These are phyloP conservation scores for Anguilla megastoma DNA, from an alignment of 2,797 vertebrate genomes.

Conservation along the genomic window DNA sequence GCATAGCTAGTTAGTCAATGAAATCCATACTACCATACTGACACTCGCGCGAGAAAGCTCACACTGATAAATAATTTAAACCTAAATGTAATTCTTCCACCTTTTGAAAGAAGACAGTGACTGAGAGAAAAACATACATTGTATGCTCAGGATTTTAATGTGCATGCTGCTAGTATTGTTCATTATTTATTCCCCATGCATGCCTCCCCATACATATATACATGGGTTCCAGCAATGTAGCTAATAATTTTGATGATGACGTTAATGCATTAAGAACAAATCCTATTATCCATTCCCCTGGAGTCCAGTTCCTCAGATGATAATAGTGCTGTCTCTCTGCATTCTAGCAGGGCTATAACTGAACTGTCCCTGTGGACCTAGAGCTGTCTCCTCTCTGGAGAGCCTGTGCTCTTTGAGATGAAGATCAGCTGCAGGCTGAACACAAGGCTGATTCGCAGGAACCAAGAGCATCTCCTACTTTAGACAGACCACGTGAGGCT, in stretches of 20 bases:
- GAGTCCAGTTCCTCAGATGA: neutral
- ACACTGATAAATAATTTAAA: too few species aligned
- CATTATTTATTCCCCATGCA: neutral
- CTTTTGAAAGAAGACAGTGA: neutral
- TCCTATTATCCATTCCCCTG: neutral
- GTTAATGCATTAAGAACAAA: neutral
- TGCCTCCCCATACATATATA: neutral
- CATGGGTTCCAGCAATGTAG: neutral
- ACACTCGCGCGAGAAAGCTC: too few species aligned
- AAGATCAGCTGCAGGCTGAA: neutral
- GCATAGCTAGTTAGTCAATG: neutral
- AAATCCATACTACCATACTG: neutral
- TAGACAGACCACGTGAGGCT: neutral
- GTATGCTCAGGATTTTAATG: neutral
- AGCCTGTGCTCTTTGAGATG: neutral
- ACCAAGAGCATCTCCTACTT: neutral
- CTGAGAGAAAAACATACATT: neutral
- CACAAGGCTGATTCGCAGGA: neutral
- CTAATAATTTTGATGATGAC: slow-evolving; percentile 16
- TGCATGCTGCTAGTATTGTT: neutral
- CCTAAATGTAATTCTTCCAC: neutral
- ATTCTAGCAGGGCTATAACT: neutral
- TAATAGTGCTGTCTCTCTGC: neutral
- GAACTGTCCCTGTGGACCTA: neutral
- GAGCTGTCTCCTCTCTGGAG: neutral